A percentile compares a stretch with the other conserved stretches of the same genome.
phyloP scores from a whole-genome alignment of 2,797 vertebrate genomes.

The Pseudomugil tenellus region DNA sequence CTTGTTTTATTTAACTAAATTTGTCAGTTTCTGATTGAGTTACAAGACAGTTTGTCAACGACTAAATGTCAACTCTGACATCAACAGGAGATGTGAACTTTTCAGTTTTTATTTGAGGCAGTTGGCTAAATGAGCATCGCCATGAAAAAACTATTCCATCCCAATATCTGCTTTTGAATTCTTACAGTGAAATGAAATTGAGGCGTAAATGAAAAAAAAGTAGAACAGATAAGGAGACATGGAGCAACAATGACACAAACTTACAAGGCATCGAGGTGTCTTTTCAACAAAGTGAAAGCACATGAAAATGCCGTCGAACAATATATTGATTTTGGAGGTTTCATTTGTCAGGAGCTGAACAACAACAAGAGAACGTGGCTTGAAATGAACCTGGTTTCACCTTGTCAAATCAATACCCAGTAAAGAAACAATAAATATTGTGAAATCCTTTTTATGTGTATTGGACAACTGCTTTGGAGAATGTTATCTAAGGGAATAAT shows the following conservation, averaged over 20 bases:
- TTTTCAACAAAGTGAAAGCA: conserved; percentile 48
- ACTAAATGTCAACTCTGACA: conserved; percentile 4
- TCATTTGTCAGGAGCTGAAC: conserved; percentile 40
- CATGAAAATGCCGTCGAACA: conserved; percentile 57
- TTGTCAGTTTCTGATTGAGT: neutral
- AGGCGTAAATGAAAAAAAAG: neutral
- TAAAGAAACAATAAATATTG: conserved; percentile 59
- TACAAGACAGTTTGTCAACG: conserved; percentile 1
- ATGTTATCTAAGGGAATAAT: conserved; percentile 24
- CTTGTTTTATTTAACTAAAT: neutral
- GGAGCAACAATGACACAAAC: conserved; percentile 5
- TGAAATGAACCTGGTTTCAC: conserved; percentile 44
- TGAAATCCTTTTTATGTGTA: conserved; percentile 32
- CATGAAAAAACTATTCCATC: neutral
- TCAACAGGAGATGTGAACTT: neutral
- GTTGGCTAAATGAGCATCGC: neutral
- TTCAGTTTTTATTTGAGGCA: neutral
- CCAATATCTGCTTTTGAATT: neutral
- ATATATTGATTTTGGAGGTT: conserved; percentile 64
- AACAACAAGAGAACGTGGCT: conserved; percentile 47
- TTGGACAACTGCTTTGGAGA: conserved; percentile 30
- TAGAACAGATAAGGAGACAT: neutral
- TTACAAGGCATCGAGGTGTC: neutral
- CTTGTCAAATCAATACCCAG: conserved; percentile 70
- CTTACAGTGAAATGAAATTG: neutral